phyloP scores from a whole-genome alignment of 2,888 invertebrate species.

The Hofmannophila pseudospretella region DNA sequence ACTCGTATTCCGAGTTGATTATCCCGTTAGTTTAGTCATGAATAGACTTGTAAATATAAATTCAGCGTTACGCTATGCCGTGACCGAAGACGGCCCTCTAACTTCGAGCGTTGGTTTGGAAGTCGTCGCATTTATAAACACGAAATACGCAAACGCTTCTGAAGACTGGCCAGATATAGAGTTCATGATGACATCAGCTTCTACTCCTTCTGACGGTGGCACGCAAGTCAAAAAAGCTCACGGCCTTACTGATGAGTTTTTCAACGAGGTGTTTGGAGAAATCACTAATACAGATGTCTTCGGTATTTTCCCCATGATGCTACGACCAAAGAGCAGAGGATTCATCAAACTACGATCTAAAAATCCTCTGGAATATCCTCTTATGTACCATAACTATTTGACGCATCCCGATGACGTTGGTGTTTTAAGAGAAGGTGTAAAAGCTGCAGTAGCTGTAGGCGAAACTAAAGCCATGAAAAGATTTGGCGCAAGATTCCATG shows the following conservation, averaged over 20 bases:
- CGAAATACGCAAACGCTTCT: conserved; percentile 90
- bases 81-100: conserved; percentile 91
- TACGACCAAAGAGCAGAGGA: conserved; percentile 92
- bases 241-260: conserved; percentile 88
- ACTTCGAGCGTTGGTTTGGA: conserved; percentile 93
- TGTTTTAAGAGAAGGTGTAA: conserved; percentile 90
- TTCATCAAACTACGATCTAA: conserved; percentile 83
- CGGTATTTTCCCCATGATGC: conserved; percentile 91
- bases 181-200: conserved; percentile 91
- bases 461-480: conserved; percentile 87
- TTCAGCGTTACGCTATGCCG: conserved; percentile 88
- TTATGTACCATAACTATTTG: conserved; percentile 94
- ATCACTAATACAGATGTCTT: conserved; percentile 87
- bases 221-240: conserved; percentile 88
- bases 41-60: conserved; percentile 89
- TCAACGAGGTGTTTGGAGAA: conserved; percentile 84
- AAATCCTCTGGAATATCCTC: conserved; percentile 88
- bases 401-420: conserved; percentile 91
- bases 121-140: conserved; percentile 91
- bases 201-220: conserved; percentile 91
- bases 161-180: conserved; percentile 96
- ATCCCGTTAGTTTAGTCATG: conserved; percentile 88
- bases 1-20: conserved; percentile 87
- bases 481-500: conserved; percentile 87
- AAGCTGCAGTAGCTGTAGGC: conserved; percentile 88